Base-by-base conservation (phyloP, 1,140 invertebrate genomes). In the Apis laboriosa region DNA sequence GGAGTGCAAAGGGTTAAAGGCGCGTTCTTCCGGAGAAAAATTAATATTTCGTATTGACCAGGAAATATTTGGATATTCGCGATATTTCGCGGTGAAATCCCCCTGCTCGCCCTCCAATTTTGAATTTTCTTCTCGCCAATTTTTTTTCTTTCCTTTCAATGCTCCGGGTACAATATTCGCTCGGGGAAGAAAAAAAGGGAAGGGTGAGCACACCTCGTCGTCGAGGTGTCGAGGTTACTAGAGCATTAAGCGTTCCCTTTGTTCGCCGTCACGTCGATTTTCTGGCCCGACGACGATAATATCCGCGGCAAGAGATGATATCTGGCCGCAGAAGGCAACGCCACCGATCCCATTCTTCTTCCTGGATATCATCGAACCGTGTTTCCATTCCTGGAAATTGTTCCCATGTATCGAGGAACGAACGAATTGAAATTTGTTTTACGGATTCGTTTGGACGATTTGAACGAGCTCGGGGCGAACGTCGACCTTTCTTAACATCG, bases 221-320 rank as follows among this genome's bases (percentile, higher is more conserved):
- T 55, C 19, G 51, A 49, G 64, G 58, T 49, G 58, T 53, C 61
- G 49, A 21, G 64, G 79, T 67, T 81, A 67, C 70, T 66, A 53
- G 51, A 53, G 28, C 77, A 73, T 80, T 58, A 78, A 70, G 34
- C 55, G 21, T 58, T 67, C 19, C 49, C 60, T 63, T 81, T 81
- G 71, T 81, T 74, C 79, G 61, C 51, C 21, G 7, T 9, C 63
- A 56, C 63, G 79, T 81, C 72, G 72, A 81, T 81, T 76, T 71
- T 74, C 79, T 51, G 67, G 17, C 60, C n/a, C 34, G 19, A 19
- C 53, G 56, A 24, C 72, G 72, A 81, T 67, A 67, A 67, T 75
- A 81, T 75, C 79, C 67, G 28, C n/a, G n/a, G 72, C 72, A 55
- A 9, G 79, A 75, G 79, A 80, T 75, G 55, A 81, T 71, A 81